Conservation (phyloP, 2,888 invertebrate genomes). For the Lasioglossum oenotherae region DNA sequence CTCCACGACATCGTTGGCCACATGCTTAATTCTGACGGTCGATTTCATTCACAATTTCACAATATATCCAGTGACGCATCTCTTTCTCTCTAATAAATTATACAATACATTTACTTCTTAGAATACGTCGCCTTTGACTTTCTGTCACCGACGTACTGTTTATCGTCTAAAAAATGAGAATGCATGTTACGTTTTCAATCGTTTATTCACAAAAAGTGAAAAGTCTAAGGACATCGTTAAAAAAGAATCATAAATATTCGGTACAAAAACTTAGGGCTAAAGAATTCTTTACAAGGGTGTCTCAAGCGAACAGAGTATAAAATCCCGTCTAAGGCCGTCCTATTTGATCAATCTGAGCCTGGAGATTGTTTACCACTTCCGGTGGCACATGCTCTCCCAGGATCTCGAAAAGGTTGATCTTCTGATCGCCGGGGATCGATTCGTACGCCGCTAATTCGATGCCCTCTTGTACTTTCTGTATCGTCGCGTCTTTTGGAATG, state of each 20-base stretch:
- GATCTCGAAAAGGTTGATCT: conserved; percentile 93
- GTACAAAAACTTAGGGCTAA: conserved; percentile 52
- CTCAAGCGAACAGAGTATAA: neutral
- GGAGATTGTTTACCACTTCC: conserved; percentile 95
- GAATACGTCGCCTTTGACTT: neutral
- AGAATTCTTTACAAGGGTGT: conserved; percentile 54
- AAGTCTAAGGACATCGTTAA: conserved; percentile 45
- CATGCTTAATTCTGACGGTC: conserved; percentile 72
- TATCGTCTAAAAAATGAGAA: neutral
- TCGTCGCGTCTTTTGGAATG: conserved; percentile 94
- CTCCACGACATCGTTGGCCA: conserved; percentile 75
- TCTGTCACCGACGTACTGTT: neutral
- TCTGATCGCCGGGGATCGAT: conserved; percentile 93
- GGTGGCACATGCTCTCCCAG: conserved; percentile 94
- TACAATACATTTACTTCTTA: neutral
- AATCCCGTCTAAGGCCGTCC: conserved; percentile 87
- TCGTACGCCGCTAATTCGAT: conserved; percentile 94
- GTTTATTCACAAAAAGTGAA: conserved; percentile 75
- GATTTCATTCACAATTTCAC: conserved; percentile 59
- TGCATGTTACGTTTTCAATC: conserved; percentile 18
- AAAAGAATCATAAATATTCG: conserved; percentile 70
- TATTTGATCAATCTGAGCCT: conserved; percentile 93
- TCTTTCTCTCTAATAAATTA: conserved; percentile 10
- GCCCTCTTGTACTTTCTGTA: conserved; percentile 94
- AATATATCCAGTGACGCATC: conserved; percentile 36